phyloP scores from a whole-genome alignment of 2,113 vertebrate species.

The Chlamydotis undulata region DNA sequence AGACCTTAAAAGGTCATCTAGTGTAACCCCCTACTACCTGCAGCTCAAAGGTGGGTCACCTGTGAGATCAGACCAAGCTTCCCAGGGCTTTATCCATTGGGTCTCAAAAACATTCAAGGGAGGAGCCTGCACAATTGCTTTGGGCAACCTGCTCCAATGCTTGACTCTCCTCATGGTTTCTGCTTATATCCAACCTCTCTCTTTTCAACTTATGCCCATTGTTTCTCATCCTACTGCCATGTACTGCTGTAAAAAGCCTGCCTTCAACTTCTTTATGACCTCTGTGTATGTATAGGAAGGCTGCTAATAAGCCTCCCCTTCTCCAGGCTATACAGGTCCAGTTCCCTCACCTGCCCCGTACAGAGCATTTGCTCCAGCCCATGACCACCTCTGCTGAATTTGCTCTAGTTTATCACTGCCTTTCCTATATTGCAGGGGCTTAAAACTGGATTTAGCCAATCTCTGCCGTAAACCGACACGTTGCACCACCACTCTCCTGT shows the following conservation, averaged over 20 bases:
- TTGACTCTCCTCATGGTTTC: neutral
- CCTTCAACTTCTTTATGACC: neutral
- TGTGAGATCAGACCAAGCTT: neutral
- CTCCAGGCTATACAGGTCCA: neutral
- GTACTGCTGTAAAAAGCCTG: neutral
- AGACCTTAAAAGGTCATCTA: neutral
- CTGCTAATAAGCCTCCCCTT: neutral
- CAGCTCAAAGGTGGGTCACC: neutral
- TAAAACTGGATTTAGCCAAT: neutral
- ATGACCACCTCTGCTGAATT: neutral
- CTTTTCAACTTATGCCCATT: fast-evolving
- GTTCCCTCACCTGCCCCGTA: neutral
- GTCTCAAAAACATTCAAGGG: neutral
- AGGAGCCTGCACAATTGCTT: neutral
- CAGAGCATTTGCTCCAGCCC: neutral
- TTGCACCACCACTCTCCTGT: neutral
- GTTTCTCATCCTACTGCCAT: neutral
- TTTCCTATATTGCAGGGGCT: neutral
- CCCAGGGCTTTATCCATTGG: neutral
- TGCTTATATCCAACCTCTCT: neutral
- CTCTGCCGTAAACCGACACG: neutral
- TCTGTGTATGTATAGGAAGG: neutral
- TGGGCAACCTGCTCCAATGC: neutral
- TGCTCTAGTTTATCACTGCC: neutral
- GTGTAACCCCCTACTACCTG: neutral